Base-by-base conservation (phyloP, 2,797 vertebrate species). In the Spatula clypeata region DNA sequence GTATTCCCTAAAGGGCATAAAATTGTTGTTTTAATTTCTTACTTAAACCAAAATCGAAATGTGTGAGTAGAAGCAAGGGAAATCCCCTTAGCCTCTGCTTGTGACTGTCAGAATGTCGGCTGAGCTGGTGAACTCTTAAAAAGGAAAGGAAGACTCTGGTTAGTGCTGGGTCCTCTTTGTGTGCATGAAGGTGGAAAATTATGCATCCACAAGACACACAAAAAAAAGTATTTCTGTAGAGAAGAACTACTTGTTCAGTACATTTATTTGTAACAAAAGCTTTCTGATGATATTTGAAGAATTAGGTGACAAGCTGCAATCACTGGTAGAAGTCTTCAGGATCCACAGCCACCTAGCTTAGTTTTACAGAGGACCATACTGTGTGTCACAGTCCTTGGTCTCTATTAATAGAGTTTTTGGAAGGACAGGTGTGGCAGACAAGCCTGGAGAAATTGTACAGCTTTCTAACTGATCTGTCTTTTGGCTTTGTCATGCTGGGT, bases 21-120 rank as follows among this genome's bases (percentile, higher is more conserved):
- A 57, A 57, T 1, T 62, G 27, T 27, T 13, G 42, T 76, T 75
- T 89, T 80, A 36, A 40, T 85, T 85, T 45, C 23, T 85, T 82
- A 20, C 40, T 36, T 32, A 83, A 88, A 77, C 69, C 58, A 92
- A 90, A 88, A 88, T 60, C 74, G 74, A 79, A 90, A 32, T 86
- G 82, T 71, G 24, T 58, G 40, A 79, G 26, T 62, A 34, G 74
- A 64, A 82, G 53, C 32, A 57, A 15, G n/a, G 64, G 79, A 87
- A 75, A 8, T 38, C 23, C 40, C 29, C n/a, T 61, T 53, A 75
- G 42, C 53, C 44, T 86, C 31, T 40, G 34, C 7, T 51, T 87
- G 16, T 79, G 42, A 66, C 64, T 72, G 10, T 85, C 29, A 51
- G 19, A 29, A 36, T 57, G 29, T 58, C 58, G 20, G 42, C 26